Evolutionary conservation across 2,888 invertebrate genomes (phyloP), one percentile per base, ranked within the genome.

Genomic region (Heliconius cydno): DNA sequence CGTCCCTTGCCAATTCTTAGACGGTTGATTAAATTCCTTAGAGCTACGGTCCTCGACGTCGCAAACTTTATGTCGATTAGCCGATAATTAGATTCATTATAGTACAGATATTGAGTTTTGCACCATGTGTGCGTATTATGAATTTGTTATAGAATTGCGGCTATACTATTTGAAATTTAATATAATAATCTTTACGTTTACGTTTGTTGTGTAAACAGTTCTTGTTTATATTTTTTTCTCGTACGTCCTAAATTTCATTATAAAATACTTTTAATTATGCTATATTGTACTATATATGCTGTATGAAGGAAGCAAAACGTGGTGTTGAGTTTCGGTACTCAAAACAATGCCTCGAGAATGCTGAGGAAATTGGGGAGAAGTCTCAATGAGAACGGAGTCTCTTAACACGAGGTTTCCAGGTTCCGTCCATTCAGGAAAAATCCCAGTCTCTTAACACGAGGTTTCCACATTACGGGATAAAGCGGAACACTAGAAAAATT

Each of bases 11-110:
- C 91, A 89, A 91, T 92, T 91, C 91, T 92, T 88, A 88, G 91
- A 83, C 86, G 88, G 88, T 92, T 93, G 92, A 93, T 93, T 93
- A 93, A 93, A 93, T 93, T 93, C 92, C 91, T 84, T 81, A 41
- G 84, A 84, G 88, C 87, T 86, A 84, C 86, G 86, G 86, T 87
- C 86, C 86, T 88, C 89, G 89, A 88, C 83, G 88, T 88, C 90
- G 89, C 88, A 89, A 92, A 93, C 85, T 93, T 92, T 88, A 89
- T 89, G 88, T 91, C 90, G 91, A 92, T 92, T 92, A 89, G 88
- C 87, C 87, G 87, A 90, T 92, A 90, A 92, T 91, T 91, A 88
- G 87, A 89, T 90, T 77, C 67, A 65, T 38, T 60, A 63, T 63
- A n/a, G 52, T 52, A 52, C 52, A 52, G 74, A 60, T 63, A 46